phyloP scores from a whole-genome alignment of 2,888 invertebrate species.

The Drosophila emarginata region DNA sequence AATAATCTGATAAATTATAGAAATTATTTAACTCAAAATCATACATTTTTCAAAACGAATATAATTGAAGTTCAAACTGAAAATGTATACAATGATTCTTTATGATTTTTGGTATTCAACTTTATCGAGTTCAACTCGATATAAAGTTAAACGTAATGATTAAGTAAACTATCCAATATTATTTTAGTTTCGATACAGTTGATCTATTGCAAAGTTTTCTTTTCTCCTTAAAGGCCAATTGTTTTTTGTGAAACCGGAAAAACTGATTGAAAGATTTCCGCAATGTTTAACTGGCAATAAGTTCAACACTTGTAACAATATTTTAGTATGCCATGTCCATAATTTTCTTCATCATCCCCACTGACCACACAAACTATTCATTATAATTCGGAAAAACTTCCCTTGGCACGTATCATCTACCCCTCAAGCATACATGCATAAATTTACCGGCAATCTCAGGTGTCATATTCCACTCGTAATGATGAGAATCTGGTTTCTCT shows the following conservation, averaged over 20 bases:
- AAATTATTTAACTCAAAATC: too few relatives aligned
- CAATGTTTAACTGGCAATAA: background rate
- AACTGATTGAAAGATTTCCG: background rate
- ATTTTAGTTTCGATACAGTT: too few relatives aligned
- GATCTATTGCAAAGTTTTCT: too few relatives aligned
- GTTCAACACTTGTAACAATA: background rate
- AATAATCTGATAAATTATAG: too few relatives aligned
- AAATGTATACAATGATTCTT: too few relatives aligned
- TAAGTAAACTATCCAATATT: too few relatives aligned
- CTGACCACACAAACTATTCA: conserved; percentile 7
- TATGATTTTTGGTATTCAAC: too few relatives aligned
- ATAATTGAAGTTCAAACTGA: too few relatives aligned
- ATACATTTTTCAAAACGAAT: too few relatives aligned
- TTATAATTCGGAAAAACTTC: background rate
- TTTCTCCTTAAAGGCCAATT: too few relatives aligned
- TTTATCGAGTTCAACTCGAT: too few relatives aligned
- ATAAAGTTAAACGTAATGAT: too few relatives aligned
- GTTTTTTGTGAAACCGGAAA: background rate
- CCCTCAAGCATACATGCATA: background rate
- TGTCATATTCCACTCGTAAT: conserved; percentile 58
- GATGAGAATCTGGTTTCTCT: conserved; percentile 31
- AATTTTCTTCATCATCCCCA: background rate
- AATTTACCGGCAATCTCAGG: conserved; percentile 53
- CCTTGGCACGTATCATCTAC: conserved; percentile 6
- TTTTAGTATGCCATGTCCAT: conserved; percentile 13